These are phyloP conservation scores for Philaenus spumarius DNA, from an alignment of 1,140 invertebrate genomes.

Conservation along the genomic window DNA sequence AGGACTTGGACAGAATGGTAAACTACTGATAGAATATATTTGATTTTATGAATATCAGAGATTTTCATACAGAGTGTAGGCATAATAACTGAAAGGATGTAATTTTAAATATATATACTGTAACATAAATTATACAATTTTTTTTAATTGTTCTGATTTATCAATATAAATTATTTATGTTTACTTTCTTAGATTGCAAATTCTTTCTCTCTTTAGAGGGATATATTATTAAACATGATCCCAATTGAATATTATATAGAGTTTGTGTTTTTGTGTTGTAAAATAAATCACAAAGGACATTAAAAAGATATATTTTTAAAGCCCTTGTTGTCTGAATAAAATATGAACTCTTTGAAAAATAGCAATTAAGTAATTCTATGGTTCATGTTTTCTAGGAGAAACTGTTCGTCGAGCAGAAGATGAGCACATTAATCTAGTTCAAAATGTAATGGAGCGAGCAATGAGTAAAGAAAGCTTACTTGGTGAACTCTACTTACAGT, in stretches of 20 bases:
- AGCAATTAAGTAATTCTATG: too few relatives aligned
- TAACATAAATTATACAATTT: background rate
- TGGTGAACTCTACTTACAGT: slow-evolving; percentile 86
- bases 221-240: too few relatives aligned
- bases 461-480: slow-evolving; percentile 82
- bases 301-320: too few relatives aligned
- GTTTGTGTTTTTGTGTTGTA: too few relatives aligned
- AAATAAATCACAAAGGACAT: too few relatives aligned
- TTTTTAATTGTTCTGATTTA: background rate
- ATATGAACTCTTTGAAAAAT: too few relatives aligned
- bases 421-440: slow-evolving; percentile 81
- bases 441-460: slow-evolving; percentile 81
- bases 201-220: too few relatives aligned
- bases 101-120: background rate
- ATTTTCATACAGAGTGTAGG: background rate
- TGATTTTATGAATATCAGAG: too few relatives aligned
- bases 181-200: too few relatives aligned
- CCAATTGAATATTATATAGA: too few relatives aligned
- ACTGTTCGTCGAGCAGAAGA: slow-evolving; percentile 61
- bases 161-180: background rate
- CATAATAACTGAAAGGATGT: background rate
- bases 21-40: slow-evolving; percentile 12
- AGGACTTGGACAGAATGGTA: slow-evolving; percentile 69
- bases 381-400: slow-evolving; percentile 38
- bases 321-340: too few relatives aligned